Conservation (phyloP, 2,888 invertebrate species). For the Meghimatium bilineatum region DNA sequence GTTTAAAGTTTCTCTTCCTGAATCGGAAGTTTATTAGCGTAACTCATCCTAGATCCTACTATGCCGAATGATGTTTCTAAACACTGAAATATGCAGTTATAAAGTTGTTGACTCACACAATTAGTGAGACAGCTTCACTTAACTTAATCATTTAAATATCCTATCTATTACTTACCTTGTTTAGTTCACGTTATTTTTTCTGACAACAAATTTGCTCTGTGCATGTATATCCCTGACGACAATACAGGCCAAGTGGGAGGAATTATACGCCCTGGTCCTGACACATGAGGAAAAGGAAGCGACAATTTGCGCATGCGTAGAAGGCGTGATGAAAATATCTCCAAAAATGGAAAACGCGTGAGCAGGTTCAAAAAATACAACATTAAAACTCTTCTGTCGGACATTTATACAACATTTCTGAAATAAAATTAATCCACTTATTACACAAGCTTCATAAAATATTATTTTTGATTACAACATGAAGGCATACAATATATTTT, state of each 20-base stretch:
- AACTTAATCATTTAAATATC: neutral
- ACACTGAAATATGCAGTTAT: slow-evolving; percentile 13
- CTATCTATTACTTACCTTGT: neutral
- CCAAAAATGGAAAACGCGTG: slow-evolving; percentile 46
- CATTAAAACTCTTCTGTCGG: neutral
- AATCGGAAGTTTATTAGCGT: neutral
- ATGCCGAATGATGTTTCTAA: slow-evolving; percentile 10
- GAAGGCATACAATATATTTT: too few relatives aligned
- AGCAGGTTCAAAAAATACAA: slow-evolving; percentile 17
- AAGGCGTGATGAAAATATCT: slow-evolving; percentile 7
- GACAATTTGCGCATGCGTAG: slow-evolving; percentile 52
- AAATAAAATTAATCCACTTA: too few relatives aligned
- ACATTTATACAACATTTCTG: neutral
- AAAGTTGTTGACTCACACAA: neutral
- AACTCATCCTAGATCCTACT: neutral
- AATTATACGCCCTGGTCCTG: slow-evolving; percentile 56
- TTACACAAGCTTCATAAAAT: too few relatives aligned
- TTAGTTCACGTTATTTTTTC: neutral
- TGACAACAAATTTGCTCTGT: neutral
- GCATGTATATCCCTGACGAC: slow-evolving; percentile 26
- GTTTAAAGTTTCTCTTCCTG: neutral
- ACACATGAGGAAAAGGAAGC: slow-evolving; percentile 59
- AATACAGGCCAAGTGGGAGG: slow-evolving; percentile 37
- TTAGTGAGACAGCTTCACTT: neutral
- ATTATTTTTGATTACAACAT: too few relatives aligned